Base-by-base conservation (phyloP, 2,113 vertebrate genomes). In the Forbesichthys agassizii region DNA sequence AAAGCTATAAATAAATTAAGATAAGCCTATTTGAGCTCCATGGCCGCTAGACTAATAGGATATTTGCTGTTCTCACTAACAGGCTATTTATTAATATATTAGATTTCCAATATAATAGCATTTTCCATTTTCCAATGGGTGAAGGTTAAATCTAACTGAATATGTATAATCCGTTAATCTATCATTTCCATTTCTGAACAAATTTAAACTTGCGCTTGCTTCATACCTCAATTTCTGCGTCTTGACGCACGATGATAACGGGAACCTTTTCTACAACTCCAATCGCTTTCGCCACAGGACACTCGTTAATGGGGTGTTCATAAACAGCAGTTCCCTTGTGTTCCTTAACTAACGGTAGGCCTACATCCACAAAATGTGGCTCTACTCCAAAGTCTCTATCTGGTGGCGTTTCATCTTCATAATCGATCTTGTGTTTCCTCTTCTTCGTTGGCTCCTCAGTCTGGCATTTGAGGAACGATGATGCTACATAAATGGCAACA, bases 401-500 rank as follows among this genome's bases (percentile, higher is more conserved):
- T 14, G 81, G 77, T 1, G 81, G 83, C 27, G 71, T 11, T 11
- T 75, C 78, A 11, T 77, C 81, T 48, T 68, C 74, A 66, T 79
- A 72, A 33, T 74, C 74, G 58, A 65, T 68, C 56, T 73, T 57
- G 8, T 0, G 27, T 33, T 46, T 76, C 76, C 76, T 78, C 1
- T 48, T 77, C 11, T 72, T 59, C 8, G 33, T 57, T 18, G 68
- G 64, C 56, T 79, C 60, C 57, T 62, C 69, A 64, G 73, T n/a
- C 80, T 85, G 89, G 68, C 61, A 83, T 4, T 18, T 59, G 57
- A 92, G 77, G 3, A 86, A 61, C 6, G 81, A 75, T 0, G 87
- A 69, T 1, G 89, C 90, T 11, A 91, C 56, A 48, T 88, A 79
- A 33, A 92, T 5, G 10, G 89, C 91, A 1, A 90, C 63, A 1